Conservation (phyloP, 2,113 vertebrate genomes). For the Proteles cristata region DNA sequence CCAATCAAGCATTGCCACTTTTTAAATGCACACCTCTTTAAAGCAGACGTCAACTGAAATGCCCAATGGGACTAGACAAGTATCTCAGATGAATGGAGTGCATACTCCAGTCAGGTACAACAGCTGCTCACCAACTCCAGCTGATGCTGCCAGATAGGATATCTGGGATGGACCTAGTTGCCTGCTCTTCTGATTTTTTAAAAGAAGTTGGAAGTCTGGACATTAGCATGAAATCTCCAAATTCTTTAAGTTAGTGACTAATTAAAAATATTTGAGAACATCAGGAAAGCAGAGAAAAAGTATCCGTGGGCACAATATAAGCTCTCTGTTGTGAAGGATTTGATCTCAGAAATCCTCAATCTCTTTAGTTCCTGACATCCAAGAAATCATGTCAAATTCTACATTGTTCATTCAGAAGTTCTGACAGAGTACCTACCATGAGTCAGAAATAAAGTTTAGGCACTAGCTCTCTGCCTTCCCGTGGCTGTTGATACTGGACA, state of each 20-base stretch:
- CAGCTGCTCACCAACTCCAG: not conserved
- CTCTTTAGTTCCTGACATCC: not conserved
- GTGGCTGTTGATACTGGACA: not conserved
- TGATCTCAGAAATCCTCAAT: not conserved
- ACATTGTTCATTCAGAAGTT: not conserved
- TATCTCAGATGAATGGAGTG: not conserved
- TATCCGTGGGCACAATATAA: not conserved
- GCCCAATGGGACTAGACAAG: not conserved
- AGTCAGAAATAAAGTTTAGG: not conserved
- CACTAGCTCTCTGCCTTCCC: not conserved
- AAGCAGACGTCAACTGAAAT: not conserved
- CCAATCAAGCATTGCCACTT: not conserved
- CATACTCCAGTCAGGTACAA: too few relatives aligned
- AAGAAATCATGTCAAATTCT: not conserved
- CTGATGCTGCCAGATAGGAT: not conserved
- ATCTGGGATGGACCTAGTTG: not conserved
- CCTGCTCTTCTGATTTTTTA: constrained; percentile 3
- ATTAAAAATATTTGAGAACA: not conserved
- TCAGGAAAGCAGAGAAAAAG: not conserved
- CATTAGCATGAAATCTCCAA: not conserved
- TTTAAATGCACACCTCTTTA: not conserved
- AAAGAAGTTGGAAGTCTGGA: not conserved
- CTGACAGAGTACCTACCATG: not conserved
- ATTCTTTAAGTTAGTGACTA: not conserved
- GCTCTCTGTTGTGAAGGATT: not conserved